These are phyloP conservation scores for Peromyscus attwateri DNA, from an alignment of 2,797 vertebrate genomes.

Conservation along the genomic window DNA sequence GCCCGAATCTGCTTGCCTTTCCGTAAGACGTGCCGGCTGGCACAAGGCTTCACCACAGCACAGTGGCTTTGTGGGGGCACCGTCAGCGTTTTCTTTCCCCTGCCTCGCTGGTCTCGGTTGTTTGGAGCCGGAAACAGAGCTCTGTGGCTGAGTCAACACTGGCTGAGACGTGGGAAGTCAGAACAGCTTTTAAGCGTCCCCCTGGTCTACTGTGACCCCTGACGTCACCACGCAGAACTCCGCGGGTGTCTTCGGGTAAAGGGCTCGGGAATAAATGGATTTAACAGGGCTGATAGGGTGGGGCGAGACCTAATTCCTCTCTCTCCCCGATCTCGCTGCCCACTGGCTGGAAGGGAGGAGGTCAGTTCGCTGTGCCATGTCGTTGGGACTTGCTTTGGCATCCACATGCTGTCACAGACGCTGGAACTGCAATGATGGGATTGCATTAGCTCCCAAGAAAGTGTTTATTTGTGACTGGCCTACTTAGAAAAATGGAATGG, in stretches of 20 bases:
- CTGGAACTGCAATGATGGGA: neutral
- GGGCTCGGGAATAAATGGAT: constrained; percentile 2
- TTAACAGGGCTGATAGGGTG: neutral
- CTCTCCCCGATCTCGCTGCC: neutral
- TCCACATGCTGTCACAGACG: neutral
- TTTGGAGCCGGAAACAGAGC: constrained; percentile 30
- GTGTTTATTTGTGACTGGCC: constrained; percentile 18
- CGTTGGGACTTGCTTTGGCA: neutral
- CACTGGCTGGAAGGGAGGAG: neutral
- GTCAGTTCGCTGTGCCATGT: neutral
- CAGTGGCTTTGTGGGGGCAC: neutral
- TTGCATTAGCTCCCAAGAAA: neutral
- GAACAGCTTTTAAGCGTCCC: constrained; percentile 26
- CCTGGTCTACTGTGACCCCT: neutral
- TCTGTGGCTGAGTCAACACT: constrained; percentile 12
- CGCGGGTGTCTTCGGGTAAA: neutral
- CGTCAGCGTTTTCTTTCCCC: constrained; percentile 48
- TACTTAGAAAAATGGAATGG: constrained; percentile 50
- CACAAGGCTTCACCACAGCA: constrained; percentile 39
- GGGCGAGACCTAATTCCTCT: neutral
- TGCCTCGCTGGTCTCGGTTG: neutral
- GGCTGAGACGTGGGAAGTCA: neutral
- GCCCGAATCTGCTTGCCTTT: constrained; percentile 23
- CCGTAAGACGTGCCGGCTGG: neutral
- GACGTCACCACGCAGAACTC: neutral